Evolutionary conservation across 1,140 invertebrate species (phyloP).

Genomic region (Bilobella aurantiaca): DNA sequence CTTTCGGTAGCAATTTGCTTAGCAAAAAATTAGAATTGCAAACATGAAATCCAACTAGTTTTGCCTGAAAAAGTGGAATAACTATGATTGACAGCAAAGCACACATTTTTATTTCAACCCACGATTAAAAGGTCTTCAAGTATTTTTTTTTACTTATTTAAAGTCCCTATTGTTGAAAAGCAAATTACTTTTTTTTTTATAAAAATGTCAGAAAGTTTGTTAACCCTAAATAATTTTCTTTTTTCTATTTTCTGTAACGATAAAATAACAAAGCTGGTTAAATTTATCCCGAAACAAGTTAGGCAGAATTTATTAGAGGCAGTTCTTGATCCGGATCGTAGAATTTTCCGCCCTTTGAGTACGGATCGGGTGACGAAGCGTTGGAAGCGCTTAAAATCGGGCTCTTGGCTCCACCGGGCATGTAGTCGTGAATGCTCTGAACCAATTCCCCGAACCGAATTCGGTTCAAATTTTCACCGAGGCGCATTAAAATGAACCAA

Average conservation of each 20-base stretch:
- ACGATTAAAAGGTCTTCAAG: too few relatives aligned
- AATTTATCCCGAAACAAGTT: background rate
- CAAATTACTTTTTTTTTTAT: too few relatives aligned
- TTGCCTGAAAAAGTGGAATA: background rate
- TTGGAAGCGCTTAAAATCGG: background rate
- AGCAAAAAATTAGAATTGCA: too few relatives aligned
- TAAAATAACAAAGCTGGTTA: background rate
- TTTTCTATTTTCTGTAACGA: background rate
- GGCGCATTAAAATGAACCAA: conserved; percentile 32
- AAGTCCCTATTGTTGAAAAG: too few relatives aligned
- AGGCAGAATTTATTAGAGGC: background rate
- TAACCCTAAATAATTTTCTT: background rate
- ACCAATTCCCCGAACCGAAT: conserved; percentile 24
- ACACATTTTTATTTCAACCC: too few relatives aligned
- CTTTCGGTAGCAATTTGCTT: background rate
- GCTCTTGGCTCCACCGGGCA: background rate
- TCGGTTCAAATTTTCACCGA: conserved; percentile 24
- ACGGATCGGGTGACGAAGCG: background rate
- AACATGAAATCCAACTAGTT: background rate
- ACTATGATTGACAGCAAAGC: background rate
- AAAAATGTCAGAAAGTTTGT: too few relatives aligned
- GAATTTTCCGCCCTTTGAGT: background rate
- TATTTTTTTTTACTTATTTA: too few relatives aligned
- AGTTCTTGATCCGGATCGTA: background rate
- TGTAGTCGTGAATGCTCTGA: conserved; percentile 8